A percentile compares a stretch with the other conserved stretches of the same genome.
Conservation (phyloP, 2,888 invertebrate genomes). For the Cataglyphis rosenhaueri region DNA sequence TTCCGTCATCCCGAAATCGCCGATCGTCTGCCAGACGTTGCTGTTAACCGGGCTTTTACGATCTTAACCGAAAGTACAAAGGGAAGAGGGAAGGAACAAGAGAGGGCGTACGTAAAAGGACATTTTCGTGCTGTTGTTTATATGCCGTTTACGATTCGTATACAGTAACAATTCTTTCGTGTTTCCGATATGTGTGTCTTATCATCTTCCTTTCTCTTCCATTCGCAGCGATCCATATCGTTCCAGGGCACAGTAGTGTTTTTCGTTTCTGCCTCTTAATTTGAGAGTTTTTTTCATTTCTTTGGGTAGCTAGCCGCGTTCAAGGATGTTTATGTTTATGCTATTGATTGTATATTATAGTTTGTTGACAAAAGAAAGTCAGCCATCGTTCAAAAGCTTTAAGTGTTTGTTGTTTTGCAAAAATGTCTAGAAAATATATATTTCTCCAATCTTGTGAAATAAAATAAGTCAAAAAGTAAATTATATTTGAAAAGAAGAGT, state of each 20-base stretch:
- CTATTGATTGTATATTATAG: slow-evolving; percentile 49
- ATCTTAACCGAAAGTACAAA: slow-evolving; percentile 55
- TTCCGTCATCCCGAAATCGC: slow-evolving; percentile 70
- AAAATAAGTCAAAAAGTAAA: background rate
- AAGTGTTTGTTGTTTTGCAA: background rate
- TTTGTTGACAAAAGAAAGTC: slow-evolving; percentile 13
- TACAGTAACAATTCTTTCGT: slow-evolving; percentile 75
- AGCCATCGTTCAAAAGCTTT: background rate
- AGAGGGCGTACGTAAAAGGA: slow-evolving; percentile 67
- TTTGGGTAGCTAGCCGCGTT: slow-evolving; percentile 7
- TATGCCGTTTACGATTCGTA: slow-evolving; percentile 75
- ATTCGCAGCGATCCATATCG: slow-evolving; percentile 13
- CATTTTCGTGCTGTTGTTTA: slow-evolving; percentile 77
- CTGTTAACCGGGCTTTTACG: slow-evolving; percentile 74
- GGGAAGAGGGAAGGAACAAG: slow-evolving; percentile 29
- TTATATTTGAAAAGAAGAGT: background rate
- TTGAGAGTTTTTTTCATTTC: slow-evolving; percentile 52
- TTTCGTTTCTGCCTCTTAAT: slow-evolving; percentile 28
- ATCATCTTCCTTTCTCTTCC: slow-evolving; percentile 56
- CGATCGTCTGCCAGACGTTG: slow-evolving; percentile 69
- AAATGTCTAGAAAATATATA: background rate
- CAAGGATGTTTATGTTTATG: slow-evolving; percentile 21
- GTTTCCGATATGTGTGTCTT: slow-evolving; percentile 72
- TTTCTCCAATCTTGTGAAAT: background rate
- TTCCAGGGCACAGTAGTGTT: slow-evolving; percentile 1